A percentile compares a stretch with the other conserved stretches of the same genome.
Conservation (phyloP, 1,140 invertebrate species). For the Lepidotrigona ventralis region DNA sequence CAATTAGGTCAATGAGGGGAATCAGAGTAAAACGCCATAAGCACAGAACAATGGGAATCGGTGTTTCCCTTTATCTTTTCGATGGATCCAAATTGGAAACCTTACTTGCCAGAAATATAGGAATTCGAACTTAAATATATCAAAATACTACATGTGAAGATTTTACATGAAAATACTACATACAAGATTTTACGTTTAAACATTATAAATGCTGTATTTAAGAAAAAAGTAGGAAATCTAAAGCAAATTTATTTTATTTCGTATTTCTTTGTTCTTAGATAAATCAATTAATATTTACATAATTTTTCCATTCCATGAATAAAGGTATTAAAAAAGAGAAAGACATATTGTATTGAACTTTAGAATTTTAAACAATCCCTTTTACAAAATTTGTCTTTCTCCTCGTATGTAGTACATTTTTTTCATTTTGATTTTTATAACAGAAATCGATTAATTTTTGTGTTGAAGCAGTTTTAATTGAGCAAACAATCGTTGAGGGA, state of each 20-base stretch:
- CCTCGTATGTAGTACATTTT: too few species aligned
- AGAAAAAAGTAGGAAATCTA: too few species aligned
- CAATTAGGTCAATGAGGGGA: conserved; percentile 1
- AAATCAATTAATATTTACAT: neutral
- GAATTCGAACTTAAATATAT: neutral
- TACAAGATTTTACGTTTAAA: neutral
- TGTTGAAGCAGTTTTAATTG: too few species aligned
- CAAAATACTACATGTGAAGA: neutral
- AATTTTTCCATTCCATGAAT: neutral
- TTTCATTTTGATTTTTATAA: too few species aligned
- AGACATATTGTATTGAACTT: neutral
- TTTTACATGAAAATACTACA: neutral
- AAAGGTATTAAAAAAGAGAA: neutral
- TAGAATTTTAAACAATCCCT: neutral
- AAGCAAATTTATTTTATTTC: too few species aligned
- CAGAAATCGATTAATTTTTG: too few species aligned
- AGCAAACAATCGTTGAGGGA: too few species aligned
- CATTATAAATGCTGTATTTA: neutral
- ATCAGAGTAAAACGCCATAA: neutral
- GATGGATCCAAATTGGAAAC: neutral
- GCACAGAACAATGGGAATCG: neutral
- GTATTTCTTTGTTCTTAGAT: too few species aligned
- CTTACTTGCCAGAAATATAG: neutral
- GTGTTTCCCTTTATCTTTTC: neutral
- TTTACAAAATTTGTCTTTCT: too few species aligned